phyloP scores from a whole-genome alignment of 2,797 vertebrate genomes.

The Lepilemur ruficaudatus region DNA sequence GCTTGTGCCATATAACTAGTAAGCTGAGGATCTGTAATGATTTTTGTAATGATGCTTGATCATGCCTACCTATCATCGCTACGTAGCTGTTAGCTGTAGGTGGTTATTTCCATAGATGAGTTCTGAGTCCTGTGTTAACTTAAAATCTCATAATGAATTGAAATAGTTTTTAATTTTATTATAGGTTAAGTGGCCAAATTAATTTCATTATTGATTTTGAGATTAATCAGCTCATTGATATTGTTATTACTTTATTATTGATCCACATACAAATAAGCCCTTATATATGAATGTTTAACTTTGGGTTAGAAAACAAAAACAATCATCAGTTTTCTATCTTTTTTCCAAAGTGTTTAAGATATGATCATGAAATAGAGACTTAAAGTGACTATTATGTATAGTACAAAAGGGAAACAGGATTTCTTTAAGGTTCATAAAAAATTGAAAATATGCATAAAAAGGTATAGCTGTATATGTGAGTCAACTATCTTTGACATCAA shows the following conservation, averaged over 20 bases:
- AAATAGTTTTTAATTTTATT: background rate
- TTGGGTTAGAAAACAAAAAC: background rate
- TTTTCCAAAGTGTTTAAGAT: background rate
- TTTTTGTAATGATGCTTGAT: background rate
- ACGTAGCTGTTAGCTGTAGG: rapidly evolving
- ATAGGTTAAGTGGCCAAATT: background rate
- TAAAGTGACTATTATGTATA: background rate
- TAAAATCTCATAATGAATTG: background rate
- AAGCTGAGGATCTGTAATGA: background rate
- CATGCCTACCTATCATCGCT: rapidly evolving
- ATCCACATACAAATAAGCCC: background rate
- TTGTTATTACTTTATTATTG: background rate
- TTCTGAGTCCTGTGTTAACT: background rate
- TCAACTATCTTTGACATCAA: background rate
- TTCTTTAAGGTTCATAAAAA: background rate
- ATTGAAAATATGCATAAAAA: background rate
- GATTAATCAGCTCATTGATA: background rate
- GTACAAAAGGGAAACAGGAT: background rate
- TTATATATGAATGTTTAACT: background rate
- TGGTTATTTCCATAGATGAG: background rate
- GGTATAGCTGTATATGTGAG: background rate
- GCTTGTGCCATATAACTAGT: background rate
- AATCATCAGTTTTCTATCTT: background rate
- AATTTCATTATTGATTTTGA: background rate
- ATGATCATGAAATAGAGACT: background rate